Evolutionary conservation across 2,113 vertebrate genomes (phyloP), one percentile per base, ranked within the genome.

Genomic region (Oncorhynchus gorbuscha): DNA sequence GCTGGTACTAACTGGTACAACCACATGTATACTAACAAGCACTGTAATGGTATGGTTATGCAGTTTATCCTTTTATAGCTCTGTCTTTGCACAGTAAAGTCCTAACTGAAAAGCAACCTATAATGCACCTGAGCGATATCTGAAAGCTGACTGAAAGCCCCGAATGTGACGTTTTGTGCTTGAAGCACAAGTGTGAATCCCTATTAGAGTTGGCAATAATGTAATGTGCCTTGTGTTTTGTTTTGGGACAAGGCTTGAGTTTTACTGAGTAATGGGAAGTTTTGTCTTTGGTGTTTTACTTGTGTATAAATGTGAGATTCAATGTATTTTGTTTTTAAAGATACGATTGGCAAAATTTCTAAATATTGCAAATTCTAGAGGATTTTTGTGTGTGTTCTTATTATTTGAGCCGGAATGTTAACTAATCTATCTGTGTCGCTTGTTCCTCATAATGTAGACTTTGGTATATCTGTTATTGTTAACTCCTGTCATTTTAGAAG

Each of bases 251-350:
- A 76, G 11, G 65, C 72, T 62, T 74, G 69, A 83, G 39, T 11
- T 81, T 59, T 71, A 62, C 64, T 45, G n/a, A 70, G 69, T 59
- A 81, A 76, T 79, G 72, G 77, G 28, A 81, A 20, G 28, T 71
- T 67, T 61, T 70, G 51, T 64, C 22, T 1, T 20, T 74, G 22
- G 71, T 24, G 74, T 45, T 70, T 49, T 30, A 45, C 59, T 74
- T 13, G 59, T 83, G 39, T 59, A 48, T 48, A 65, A 18, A 82
- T 51, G 16, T 18, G 12, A 18, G 51, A 18, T 55, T 14, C 3
- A 55, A 18, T 55, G 51, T 75, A 51, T 24, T 49, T 24, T 22
- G 9, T 48, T 24, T 51, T 55, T 14, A 49, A 26, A 55, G 49
- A 55, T 58, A 30, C 5, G 16, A 28, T 32, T 73, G 49, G 26